A percentile compares a stretch with the other conserved stretches of the same genome.
phyloP scores from a whole-genome alignment of 2,113 vertebrate genomes.

The Stercorarius parasiticus region DNA sequence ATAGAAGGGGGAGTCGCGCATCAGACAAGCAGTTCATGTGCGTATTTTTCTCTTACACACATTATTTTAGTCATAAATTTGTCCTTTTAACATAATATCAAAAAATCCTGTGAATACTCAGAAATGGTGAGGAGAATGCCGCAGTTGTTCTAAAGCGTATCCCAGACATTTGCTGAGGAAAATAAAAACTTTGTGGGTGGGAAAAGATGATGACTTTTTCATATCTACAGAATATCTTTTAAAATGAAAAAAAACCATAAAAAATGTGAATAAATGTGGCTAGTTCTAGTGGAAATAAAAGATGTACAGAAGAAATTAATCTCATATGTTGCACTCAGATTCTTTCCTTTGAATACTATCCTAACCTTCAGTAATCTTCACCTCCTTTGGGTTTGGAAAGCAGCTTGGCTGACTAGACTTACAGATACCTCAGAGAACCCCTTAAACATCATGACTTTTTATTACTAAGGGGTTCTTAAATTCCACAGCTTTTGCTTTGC shows the following conservation, averaged over 20 bases:
- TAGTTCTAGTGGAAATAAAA: neutral
- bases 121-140: neutral
- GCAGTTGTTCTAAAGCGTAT: neutral
- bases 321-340: neutral
- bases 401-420: neutral
- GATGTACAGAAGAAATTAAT: neutral
- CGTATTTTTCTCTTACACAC: neutral
- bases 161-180: neutral
- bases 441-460: neutral
- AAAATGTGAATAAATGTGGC: neutral
- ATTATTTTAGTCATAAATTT: neutral
- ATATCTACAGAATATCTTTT: neutral
- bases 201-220: neutral
- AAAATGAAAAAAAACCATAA: neutral
- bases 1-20: rapidly evolving
- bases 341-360: neutral
- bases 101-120: neutral
- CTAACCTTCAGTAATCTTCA: neutral
- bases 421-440: neutral
- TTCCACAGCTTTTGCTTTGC: neutral
- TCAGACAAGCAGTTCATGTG: neutral
- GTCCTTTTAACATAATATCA: rapidly evolving
- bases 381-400: neutral
- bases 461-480: neutral
- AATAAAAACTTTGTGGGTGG: neutral